phyloP scores from a whole-genome alignment of 2,113 vertebrate species.

The Salminus brasiliensis region DNA sequence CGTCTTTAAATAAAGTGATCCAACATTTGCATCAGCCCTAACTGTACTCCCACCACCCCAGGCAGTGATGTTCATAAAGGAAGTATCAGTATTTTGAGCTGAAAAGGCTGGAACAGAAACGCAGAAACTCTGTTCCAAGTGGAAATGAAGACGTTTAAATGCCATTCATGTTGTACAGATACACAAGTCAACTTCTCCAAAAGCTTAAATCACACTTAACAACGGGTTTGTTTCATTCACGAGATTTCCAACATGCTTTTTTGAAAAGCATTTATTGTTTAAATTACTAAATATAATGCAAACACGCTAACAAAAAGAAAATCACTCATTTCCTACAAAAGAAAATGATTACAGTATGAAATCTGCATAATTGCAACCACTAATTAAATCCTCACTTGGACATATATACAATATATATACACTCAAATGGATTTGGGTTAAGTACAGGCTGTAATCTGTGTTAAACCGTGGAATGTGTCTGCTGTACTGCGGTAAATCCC shows the following conservation, averaged over 20 bases:
- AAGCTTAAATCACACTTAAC: constrained; percentile 10
- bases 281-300: constrained; percentile 72
- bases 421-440: constrained; percentile 67
- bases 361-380: constrained; percentile 75
- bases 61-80: too few relatives aligned
- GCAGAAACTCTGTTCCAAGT: constrained; percentile 32
- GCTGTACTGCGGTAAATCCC: constrained; percentile 53
- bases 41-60: too few relatives aligned
- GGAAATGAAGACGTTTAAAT: constrained; percentile 25
- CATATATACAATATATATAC: constrained; percentile 75
- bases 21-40: too few relatives aligned
- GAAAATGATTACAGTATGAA: constrained; percentile 88
- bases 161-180: constrained; percentile 14
- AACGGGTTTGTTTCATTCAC: constrained; percentile 8
- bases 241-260: constrained; percentile 53
- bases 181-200: background rate
- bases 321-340: constrained; percentile 87
- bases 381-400: constrained; percentile 64
- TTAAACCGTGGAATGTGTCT: constrained; percentile 77
- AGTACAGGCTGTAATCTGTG: constrained; percentile 61
- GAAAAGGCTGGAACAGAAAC: constrained; percentile 23
- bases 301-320: constrained; percentile 88
- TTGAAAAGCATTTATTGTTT: constrained; percentile 69
- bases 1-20: too few relatives aligned
- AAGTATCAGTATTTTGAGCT: too few relatives aligned